Conservation (phyloP, 2,113 vertebrate genomes). For the Notechis scutatus region DNA sequence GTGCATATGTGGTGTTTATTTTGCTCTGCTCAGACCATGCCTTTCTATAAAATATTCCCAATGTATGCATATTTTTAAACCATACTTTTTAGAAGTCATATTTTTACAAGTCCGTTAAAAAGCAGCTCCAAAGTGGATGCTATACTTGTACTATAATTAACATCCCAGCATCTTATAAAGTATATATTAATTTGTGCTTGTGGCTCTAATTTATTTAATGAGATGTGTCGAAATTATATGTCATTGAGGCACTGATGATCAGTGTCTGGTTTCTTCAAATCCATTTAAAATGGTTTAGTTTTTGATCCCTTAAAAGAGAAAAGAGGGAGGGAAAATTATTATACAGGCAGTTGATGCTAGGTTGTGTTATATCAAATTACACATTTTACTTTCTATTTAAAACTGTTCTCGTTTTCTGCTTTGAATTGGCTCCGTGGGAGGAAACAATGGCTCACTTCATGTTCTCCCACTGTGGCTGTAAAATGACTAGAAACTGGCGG, state of each 20-base stretch:
- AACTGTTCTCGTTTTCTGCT: not conserved
- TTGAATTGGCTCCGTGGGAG: not conserved
- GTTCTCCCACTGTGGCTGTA: not conserved
- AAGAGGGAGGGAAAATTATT: not conserved
- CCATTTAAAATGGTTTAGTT: not conserved
- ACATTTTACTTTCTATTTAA: not conserved
- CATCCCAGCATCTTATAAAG: not conserved
- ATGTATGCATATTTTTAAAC: not conserved
- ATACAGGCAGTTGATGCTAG: not conserved
- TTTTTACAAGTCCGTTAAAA: not conserved
- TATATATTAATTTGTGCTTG: conserved; percentile 6
- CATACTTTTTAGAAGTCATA: not conserved
- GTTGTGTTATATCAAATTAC: not conserved
- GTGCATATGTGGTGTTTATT: not conserved
- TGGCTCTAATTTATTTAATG: not conserved
- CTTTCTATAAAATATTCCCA: not conserved
- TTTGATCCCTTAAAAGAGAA: not conserved
- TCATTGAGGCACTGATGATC: not conserved
- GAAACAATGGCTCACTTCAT: not conserved
- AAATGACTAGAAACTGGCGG: not conserved
- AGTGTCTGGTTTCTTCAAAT: not conserved
- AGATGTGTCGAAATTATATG: conserved; percentile 1
- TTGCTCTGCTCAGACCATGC: not conserved
- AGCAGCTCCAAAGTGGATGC: not conserved
- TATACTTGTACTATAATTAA: not conserved